These are phyloP conservation scores for Uropsilus gracilis DNA, from an alignment of 2,113 vertebrate species.

Conservation along the genomic window DNA sequence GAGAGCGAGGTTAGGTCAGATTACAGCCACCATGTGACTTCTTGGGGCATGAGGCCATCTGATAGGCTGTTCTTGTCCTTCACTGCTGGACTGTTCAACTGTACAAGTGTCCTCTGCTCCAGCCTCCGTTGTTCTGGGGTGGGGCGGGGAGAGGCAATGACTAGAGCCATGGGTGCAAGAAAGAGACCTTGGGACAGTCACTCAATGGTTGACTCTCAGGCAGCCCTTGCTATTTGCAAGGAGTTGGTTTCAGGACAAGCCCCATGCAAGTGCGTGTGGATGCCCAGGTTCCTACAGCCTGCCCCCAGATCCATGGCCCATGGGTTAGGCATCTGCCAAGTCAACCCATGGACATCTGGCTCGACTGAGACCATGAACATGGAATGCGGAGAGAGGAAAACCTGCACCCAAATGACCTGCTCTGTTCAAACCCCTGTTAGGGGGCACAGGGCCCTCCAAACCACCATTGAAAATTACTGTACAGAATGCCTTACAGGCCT, in stretches of 20 bases:
- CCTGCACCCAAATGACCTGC: not conserved
- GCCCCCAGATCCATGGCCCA: no score
- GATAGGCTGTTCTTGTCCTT: not conserved
- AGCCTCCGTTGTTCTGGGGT: not conserved
- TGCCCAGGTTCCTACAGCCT: no score
- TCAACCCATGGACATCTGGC: no score
- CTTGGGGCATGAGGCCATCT: not conserved
- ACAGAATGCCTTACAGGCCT: not conserved
- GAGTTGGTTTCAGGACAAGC: not conserved
- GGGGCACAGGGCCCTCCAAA: not conserved
- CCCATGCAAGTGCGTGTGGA: no score
- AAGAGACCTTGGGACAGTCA: not conserved
- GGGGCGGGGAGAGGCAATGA: no score
- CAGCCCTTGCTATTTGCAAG: not conserved
- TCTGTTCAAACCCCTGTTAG: not conserved
- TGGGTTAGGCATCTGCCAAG: no score
- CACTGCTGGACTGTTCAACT: not conserved
- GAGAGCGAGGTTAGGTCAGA: not conserved
- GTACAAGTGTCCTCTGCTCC: not conserved
- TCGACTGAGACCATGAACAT: no score
- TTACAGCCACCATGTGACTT: not conserved
- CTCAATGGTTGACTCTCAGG: no score
- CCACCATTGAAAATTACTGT: not conserved
- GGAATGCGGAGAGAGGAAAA: no score
- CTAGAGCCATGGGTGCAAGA: fast-evolving